These are phyloP conservation scores for Acromyrmex echinatior DNA, from an alignment of 1,140 invertebrate species.

Conservation along the genomic window DNA sequence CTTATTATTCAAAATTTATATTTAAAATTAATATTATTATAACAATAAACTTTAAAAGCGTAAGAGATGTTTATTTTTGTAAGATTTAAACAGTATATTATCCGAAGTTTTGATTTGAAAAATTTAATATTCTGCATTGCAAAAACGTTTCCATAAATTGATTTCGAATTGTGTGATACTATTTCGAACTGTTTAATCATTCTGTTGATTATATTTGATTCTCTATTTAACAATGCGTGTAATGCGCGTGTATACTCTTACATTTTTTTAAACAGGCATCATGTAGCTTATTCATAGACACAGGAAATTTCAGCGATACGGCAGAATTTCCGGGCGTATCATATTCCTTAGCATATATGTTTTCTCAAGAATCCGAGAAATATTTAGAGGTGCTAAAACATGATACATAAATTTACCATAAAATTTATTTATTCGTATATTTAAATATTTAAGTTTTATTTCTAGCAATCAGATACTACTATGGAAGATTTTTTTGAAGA, in stretches of 20 bases:
- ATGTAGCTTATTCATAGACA: conserved; percentile 90
- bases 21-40: background rate
- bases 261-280: conserved; percentile 87
- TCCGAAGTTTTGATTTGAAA: background rate
- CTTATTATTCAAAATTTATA: background rate
- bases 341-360: conserved; percentile 98
- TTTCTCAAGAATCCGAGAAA: conserved; percentile 96
- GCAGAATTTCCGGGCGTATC: conserved; percentile 94
- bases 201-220: background rate
- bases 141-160: no score
- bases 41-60: background rate
- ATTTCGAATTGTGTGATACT: no score
- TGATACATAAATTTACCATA: no score
- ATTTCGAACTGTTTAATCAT: background rate
- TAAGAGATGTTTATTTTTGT: background rate
- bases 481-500: conserved; percentile 91
- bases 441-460: conserved; percentile 12
- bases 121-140: no score
- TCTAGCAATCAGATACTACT: conserved; percentile 90
- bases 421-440: background rate
- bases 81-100: background rate
- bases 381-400: conserved; percentile 88
- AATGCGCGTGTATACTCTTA: no score
- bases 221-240: background rate
- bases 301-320: conserved; percentile 92